Conservation (phyloP, 2,797 vertebrate genomes). For the Forpus xanthops region DNA sequence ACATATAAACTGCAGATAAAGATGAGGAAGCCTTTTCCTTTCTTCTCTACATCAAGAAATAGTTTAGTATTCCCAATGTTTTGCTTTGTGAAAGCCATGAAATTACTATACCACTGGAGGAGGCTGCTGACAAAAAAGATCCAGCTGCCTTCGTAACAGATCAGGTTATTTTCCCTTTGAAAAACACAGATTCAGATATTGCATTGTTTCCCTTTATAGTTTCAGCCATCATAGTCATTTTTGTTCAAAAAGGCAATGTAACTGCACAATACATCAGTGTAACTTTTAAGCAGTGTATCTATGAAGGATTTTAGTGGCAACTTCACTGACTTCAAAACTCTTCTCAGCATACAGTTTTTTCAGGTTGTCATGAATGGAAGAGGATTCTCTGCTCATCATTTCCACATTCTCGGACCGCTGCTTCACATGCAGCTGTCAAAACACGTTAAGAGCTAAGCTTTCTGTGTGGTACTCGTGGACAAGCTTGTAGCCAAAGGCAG, state of each 20-base stretch:
- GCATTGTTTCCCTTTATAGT: neutral
- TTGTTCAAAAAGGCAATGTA: neutral
- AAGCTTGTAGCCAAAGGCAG: neutral
- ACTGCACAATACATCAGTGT: neutral
- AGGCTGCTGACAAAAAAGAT: neutral
- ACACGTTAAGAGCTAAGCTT: neutral
- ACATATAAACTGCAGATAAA: neutral
- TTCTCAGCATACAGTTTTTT: conserved; percentile 18
- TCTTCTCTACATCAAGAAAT: neutral
- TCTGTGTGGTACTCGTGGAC: neutral
- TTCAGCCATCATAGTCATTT: neutral
- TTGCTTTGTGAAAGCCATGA: neutral
- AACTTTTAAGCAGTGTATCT: neutral
- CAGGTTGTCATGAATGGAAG: conserved; percentile 33
- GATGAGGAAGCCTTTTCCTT: neutral
- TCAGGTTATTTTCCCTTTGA: neutral
- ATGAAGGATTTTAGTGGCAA: neutral
- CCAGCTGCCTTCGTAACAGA: neutral
- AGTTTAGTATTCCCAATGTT: neutral
- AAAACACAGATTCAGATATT: neutral
- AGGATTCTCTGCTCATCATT: neutral
- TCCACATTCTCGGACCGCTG: neutral
- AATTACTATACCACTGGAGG: neutral
- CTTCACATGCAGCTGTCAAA: neutral
- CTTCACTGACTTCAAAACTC: conserved; percentile 32